Conservation (phyloP, 37 sponge, comb jelly and placozoan species). For the Lycopodina hypogea region DNA sequence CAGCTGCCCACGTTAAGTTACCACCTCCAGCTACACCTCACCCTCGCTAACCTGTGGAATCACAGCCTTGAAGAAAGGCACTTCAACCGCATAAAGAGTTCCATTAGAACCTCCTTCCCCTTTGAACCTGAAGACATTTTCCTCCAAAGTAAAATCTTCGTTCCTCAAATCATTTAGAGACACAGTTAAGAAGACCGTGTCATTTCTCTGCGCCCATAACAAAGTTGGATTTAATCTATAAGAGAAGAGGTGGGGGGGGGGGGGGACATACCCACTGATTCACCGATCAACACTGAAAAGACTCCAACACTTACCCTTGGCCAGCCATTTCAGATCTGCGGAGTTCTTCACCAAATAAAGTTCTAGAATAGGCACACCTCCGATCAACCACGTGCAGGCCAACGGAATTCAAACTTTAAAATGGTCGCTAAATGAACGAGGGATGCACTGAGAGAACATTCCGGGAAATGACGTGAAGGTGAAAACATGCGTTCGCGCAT, state of each 20-base stretch:
- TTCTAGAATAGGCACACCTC: not conserved
- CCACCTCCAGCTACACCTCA: too few species aligned
- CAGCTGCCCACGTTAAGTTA: too few species aligned
- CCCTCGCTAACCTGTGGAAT: conserved; percentile 45
- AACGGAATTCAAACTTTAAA: not conserved
- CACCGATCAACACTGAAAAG: not conserved
- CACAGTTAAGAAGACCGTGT: conserved; percentile 54
- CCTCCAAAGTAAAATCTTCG: conserved; percentile 42
- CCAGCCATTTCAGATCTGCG: not conserved
- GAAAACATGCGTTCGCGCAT: too few species aligned
- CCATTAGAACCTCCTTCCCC: conserved; percentile 38
- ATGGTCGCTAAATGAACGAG: too few species aligned
- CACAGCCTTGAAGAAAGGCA: conserved; percentile 62
- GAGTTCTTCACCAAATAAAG: not conserved
- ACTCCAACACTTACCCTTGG: not conserved
- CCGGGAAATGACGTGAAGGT: too few species aligned
- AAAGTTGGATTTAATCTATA: conserved; percentile 38
- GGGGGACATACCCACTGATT: not conserved
- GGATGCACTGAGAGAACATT: too few species aligned
- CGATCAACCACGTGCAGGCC: not conserved
- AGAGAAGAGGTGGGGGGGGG: not conserved
- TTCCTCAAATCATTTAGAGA: conserved; percentile 46
- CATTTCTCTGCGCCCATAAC: conserved; percentile 74
- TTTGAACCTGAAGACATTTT: conserved; percentile 48
- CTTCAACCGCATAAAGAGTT: conserved; percentile 42